Evolutionary conservation across 2,888 invertebrate genomes (phyloP), one percentile per base, ranked within the genome.

Genomic region (Lycocerus yunnanus): DNA sequence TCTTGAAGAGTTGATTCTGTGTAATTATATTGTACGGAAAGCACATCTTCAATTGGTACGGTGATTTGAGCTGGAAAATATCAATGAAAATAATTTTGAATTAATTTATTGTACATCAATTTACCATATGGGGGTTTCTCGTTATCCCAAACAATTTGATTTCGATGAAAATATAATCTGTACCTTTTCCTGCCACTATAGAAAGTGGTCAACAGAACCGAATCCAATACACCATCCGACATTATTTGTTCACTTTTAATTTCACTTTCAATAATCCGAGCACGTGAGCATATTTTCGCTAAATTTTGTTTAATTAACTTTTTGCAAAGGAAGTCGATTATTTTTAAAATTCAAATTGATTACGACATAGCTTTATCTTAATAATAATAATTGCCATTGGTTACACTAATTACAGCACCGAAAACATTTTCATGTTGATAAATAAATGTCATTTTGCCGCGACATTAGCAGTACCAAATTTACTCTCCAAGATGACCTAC

Each of bases 111-210:
- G 65, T 18, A 66, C 21, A 72, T 18, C 20, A 14, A 86, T 88
- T 89, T 86, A 90, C 90, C 88, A 82, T 88, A 88, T 70, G 90
- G 89, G 71, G 89, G 86, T 79, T 88, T 88, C 79, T 89, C 89
- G 66, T 89, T 90, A 82, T 92, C 92, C 92, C 92, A 92, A 66
- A 91, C 90, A 73, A 92, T 86, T 71, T 88, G 89, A 78, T 90
- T 89, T 69, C 89, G 89, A 84, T 92, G 91, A 79, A 92, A 90
- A 84, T 91, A 90, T 14, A 92, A 91, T 76, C 90, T 88, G 83
- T 90, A 90, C 80, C 90, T 88, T 85, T 91, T 92, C 82, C 90
- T 91, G 78, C 89, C 89, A 73, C 90, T 89, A 66, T 89, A 85
- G 85, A 92, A 92, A 77, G 90, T 91, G 79, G 82, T 86, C 14